Evolutionary conservation across 2,888 invertebrate species (phyloP), one percentile per base, ranked within the genome.

Genomic region (Xestia xanthographa): DNA sequence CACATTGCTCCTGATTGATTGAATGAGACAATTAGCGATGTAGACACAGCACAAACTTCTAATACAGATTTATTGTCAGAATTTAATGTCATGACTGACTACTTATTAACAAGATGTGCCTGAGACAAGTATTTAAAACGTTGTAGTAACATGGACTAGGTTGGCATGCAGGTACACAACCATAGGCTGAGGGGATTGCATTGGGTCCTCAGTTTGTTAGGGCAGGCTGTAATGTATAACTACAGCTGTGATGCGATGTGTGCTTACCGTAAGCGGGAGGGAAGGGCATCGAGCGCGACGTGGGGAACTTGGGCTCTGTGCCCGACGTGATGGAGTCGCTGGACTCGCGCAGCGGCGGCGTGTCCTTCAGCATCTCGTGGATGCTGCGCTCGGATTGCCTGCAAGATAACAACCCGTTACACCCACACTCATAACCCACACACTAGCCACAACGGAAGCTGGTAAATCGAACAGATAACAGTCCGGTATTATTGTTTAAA

Each of bases 321-420:
- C 98, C 98, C 22, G 98, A 97, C 85, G 98, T 98, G 86, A 98
- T 97, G 53, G 98, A 98, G 91, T 97, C 98, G 88, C 97, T 98
- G 85, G 97, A 98, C 90, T 98, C 98, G 85, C 98, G 98, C 90
- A 98, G 97, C 56, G 98, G 97, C 68, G 98, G 98, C 65, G 98
- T 98, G 90, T 98, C 98, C 93, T 98, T 98, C 79, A 98, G 94
- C 98, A 98, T 98, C 96, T 98, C 98, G 93, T 98, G 98, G 92
- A 98, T 98, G 92, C 98, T 98, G 86, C 98, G 96, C 92, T 98
- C 98, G 45, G 95, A 96, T 90, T 95, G 96, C 96, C 96, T 97
- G 91, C 56, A 70, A 26, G 74, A 85, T 67, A 84, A 70, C 38
- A 74, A 63, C 6, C 0, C 17, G 45, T 77, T 81, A 81, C 65